Percentiles rank a stretch among this genome's conserved stretches.
Conservation (phyloP, 1,140 invertebrate genomes). For the Chironomus tepperi region DNA sequence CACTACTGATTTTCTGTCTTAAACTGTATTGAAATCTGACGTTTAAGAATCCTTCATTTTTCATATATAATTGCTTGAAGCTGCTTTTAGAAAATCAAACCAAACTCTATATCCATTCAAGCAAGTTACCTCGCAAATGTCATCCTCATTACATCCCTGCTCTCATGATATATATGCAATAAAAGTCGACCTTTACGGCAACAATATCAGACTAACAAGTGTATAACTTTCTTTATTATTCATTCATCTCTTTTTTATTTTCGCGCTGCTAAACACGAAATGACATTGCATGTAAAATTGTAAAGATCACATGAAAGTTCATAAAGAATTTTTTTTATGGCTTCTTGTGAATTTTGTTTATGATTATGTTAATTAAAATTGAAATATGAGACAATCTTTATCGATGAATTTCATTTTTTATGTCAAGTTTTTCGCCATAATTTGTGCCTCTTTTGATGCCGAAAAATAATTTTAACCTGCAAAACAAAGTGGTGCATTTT, state of each 20-base stretch:
- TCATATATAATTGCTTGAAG: no score
- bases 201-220: neutral
- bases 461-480: no score
- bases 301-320: neutral
- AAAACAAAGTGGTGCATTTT: no score
- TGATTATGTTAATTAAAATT: conserved; percentile 8
- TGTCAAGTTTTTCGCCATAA: neutral
- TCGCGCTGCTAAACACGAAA: no score
- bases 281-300: neutral
- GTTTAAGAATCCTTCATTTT: no score
- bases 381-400: neutral
- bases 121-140: neutral
- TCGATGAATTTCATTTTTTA: conserved; percentile 2
- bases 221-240: neutral
- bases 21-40: no score
- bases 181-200: neutral
- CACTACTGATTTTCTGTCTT: no score
- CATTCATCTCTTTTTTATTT: neutral
- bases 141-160: neutral
- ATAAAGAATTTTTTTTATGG: no score
- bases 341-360: neutral
- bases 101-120: no score
- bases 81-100: no score
- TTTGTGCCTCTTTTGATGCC: neutral
- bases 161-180: neutral